A percentile compares a stretch with the other conserved stretches of the same genome.
Evolutionary conservation across 2,797 vertebrate genomes (phyloP).

Genomic region (Characodon lateralis): DNA sequence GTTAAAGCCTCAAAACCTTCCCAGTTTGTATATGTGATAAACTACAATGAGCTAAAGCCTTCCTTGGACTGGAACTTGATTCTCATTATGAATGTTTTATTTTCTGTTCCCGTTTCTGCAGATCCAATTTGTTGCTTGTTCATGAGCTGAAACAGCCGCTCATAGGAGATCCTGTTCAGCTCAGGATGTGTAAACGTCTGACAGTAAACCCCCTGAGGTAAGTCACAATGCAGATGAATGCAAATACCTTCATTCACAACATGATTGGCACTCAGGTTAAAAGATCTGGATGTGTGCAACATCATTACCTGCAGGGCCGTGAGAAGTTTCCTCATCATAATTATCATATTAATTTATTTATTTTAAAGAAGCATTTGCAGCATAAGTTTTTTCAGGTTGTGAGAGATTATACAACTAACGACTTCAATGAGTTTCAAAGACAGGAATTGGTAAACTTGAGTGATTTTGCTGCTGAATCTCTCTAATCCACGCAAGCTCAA

Average conservation of each 20-base stretch:
- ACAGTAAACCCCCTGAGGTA: neutral
- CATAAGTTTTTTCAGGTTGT: no score
- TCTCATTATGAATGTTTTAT: neutral
- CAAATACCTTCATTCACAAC: neutral
- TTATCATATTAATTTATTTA: no score
- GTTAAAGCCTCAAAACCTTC: neutral
- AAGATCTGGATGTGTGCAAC: neutral
- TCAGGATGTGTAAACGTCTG: neutral
- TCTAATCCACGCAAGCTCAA: no score
- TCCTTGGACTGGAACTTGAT: neutral
- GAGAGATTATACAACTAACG: neutral
- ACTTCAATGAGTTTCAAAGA: neutral
- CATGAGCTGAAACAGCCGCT: neutral
- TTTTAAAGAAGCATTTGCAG: neutral
- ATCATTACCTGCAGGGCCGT: neutral
- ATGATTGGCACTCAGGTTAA: neutral
- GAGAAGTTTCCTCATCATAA: neutral
- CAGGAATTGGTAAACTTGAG: neutral
- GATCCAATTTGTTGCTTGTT: neutral
- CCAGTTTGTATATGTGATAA: neutral
- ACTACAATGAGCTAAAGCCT: neutral
- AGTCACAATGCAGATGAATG: neutral
- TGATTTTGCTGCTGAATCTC: neutral
- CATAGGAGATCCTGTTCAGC: neutral
- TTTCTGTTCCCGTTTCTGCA: neutral